Percentiles rank a stretch among this genome's conserved stretches.
phyloP scores from a whole-genome alignment of 1,140 invertebrate genomes.

The Plectrocnemia conspersa region DNA sequence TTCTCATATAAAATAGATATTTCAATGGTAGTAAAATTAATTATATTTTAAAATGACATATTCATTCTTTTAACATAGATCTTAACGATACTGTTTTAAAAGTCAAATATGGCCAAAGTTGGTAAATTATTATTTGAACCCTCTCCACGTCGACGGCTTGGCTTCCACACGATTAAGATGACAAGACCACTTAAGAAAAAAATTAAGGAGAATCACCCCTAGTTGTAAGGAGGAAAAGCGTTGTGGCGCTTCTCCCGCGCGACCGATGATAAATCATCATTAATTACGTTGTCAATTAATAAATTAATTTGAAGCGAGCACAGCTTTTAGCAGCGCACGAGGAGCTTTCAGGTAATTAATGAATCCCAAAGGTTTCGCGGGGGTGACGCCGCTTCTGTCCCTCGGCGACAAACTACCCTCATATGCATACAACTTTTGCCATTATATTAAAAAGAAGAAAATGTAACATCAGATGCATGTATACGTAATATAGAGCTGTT shows the following conservation, averaged over 20 bases:
- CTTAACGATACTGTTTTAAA: too few species aligned
- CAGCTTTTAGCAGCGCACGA: slow-evolving; percentile 14
- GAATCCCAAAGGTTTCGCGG: slow-evolving; percentile 19
- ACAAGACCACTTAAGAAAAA: slow-evolving; percentile 10
- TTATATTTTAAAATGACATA: too few species aligned
- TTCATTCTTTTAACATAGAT: too few species aligned
- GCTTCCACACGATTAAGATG: slow-evolving; percentile 20
- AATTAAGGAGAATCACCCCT: neutral
- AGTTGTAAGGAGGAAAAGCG: neutral
- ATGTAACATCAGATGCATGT: too few species aligned
- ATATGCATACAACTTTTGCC: neutral
- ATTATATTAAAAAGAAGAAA: too few species aligned
- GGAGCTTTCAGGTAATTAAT: slow-evolving; percentile 31
- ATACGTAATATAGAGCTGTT: too few species aligned
- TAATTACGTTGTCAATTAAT: slow-evolving; percentile 37
- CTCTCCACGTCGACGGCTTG: too few species aligned
- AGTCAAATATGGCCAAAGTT: too few species aligned
- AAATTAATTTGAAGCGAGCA: slow-evolving; percentile 33
- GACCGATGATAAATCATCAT: slow-evolving; percentile 34
- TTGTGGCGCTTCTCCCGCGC: neutral
- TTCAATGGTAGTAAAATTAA: too few species aligned
- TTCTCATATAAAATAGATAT: too few species aligned
- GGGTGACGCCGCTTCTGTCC: slow-evolving; percentile 6
- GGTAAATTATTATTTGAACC: too few species aligned
- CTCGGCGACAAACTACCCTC: neutral